Percentiles rank a stretch among this genome's conserved stretches.
phyloP scores from a whole-genome alignment of 2,113 vertebrate species.

The Butorides virescens region DNA sequence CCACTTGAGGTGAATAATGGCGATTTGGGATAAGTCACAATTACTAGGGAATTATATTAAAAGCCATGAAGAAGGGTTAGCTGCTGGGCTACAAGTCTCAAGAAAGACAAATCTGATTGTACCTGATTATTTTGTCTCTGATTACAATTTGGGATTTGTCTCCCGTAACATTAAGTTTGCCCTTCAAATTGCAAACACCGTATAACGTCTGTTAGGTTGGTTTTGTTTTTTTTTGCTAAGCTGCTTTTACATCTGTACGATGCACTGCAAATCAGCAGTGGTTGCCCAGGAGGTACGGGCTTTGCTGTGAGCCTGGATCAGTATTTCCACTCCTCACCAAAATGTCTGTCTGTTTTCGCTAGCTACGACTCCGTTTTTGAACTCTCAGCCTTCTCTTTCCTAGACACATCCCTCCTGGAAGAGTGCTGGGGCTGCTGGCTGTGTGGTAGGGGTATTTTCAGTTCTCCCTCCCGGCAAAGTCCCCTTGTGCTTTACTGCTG shows the following conservation, averaged over 20 bases:
- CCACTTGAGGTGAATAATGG: neutral
- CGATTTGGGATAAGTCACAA: neutral
- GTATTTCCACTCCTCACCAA: neutral
- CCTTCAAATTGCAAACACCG: neutral
- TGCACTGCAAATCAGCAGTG: neutral
- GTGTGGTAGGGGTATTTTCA: neutral
- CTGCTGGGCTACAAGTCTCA: neutral
- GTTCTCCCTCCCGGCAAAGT: neutral
- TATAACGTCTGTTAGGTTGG: neutral
- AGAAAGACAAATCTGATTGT: neutral
- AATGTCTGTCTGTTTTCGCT: neutral
- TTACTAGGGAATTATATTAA: neutral
- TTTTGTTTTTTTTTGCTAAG: neutral
- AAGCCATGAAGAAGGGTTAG: neutral
- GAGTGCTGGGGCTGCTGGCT: neutral
- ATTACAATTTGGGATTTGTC: neutral
- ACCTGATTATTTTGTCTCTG: neutral
- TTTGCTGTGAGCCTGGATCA: neutral
- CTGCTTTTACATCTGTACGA: neutral
- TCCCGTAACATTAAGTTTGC: neutral
- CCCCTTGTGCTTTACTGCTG: neutral
- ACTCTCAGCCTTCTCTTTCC: neutral
- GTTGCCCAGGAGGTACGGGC: neutral
- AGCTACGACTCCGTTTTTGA: neutral
- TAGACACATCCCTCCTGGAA: neutral